phyloP scores from a whole-genome alignment of 2,797 vertebrate species.

The Pantherophis vulpinus region DNA sequence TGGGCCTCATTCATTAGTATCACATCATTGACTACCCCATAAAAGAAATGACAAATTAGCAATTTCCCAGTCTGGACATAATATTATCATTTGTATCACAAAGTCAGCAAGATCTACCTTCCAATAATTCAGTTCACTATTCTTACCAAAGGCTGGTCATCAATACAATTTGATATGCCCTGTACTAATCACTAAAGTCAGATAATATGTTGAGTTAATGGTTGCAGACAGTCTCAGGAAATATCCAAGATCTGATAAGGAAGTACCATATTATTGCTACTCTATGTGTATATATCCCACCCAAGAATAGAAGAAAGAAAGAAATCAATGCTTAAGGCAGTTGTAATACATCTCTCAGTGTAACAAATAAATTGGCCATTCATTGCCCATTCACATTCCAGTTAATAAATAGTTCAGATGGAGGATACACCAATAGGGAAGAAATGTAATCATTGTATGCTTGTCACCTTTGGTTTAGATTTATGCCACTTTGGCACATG shows the following conservation, averaged over 20 bases:
- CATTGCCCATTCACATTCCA: constrained; percentile 82
- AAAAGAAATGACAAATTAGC: constrained; percentile 84
- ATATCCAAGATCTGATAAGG: constrained; percentile 90
- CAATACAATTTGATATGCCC: constrained; percentile 78
- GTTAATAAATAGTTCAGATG: constrained; percentile 84
- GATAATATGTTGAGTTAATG: constrained; percentile 93
- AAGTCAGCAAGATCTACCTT: constrained; percentile 80
- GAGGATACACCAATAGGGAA: constrained; percentile 75
- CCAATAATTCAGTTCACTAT: constrained; percentile 76
- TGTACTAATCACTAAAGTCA: constrained; percentile 88
- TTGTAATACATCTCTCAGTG: constrained; percentile 75
- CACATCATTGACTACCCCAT: constrained; percentile 71
- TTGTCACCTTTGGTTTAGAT: constrained; percentile 82
- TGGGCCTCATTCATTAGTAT: constrained; percentile 70
- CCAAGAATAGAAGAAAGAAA: constrained; percentile 70
- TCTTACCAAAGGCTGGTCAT: constrained; percentile 72
- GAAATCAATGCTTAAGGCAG: constrained; percentile 79
- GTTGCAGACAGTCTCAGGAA: constrained; percentile 83
- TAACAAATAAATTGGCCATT: constrained; percentile 80
- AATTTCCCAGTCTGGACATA: constrained; percentile 73
- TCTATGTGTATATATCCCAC: constrained; percentile 68
- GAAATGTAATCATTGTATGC: constrained; percentile 83
- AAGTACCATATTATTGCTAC: constrained; percentile 72
- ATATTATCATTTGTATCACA: constrained; percentile 81
- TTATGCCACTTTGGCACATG: constrained; percentile 87